Conservation (phyloP, 2,113 vertebrate genomes). For the Leptodactylus fuscus region DNA sequence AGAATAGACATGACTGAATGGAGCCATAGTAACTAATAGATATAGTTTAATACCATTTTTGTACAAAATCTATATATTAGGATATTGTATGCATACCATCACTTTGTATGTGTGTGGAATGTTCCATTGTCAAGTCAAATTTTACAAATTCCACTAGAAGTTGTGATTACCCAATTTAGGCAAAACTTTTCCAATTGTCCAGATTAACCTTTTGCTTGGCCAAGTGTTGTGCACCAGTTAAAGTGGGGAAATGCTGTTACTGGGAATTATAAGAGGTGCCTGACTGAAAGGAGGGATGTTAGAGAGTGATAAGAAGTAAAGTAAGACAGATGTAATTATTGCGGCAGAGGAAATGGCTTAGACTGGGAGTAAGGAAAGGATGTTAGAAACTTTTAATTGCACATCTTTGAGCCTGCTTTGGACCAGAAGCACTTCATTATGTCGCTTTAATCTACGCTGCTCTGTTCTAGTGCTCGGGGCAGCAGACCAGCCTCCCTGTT, state of each 20-base stretch:
- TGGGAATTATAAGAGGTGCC: constrained; percentile 37
- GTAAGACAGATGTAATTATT: constrained; percentile 50
- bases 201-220: background rate
- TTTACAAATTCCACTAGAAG: too few relatives aligned
- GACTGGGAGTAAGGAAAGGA: constrained; percentile 54
- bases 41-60: too few relatives aligned
- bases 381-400: constrained; percentile 60
- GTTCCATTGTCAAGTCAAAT: background rate
- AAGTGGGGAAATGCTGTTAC: background rate
- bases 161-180: background rate
- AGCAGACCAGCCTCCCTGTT: constrained; percentile 48
- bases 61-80: too few relatives aligned
- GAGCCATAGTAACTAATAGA: too few relatives aligned
- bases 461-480: constrained; percentile 24
- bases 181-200: background rate
- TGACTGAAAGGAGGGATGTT: constrained; percentile 29
- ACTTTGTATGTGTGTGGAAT: background rate
- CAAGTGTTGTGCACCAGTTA: background rate
- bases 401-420: constrained; percentile 58
- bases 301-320: constrained; percentile 32
- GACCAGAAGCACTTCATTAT: constrained; percentile 43
- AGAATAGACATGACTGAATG: too few relatives aligned
- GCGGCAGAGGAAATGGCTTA: constrained; percentile 56
- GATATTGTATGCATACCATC: too few relatives aligned
- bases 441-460: background rate